Conservation (phyloP, 1,140 invertebrate species). For the Drosophila mojavensis region DNA sequence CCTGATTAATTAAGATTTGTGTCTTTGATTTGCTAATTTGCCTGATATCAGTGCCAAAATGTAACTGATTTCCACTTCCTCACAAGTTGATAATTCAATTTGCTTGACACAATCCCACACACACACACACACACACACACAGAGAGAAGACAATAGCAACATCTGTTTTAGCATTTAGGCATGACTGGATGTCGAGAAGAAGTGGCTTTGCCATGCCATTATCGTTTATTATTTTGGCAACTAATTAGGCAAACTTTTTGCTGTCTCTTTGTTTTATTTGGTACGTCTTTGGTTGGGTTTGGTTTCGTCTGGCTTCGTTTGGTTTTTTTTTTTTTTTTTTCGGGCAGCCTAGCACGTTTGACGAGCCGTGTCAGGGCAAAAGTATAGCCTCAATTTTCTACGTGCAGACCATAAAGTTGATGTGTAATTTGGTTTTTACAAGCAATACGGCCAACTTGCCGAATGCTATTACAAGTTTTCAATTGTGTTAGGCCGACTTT, state of each 20-base stretch:
- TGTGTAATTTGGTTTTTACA: constrained; percentile 76
- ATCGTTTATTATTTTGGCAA: constrained; percentile 66
- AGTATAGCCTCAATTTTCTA: constrained; percentile 68
- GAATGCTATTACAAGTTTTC: constrained; percentile 78
- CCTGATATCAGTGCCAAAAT: background rate
- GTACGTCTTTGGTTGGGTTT: constrained; percentile 36
- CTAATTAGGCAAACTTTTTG: constrained; percentile 77
- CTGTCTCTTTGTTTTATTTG: constrained; percentile 34
- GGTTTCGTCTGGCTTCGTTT: background rate
- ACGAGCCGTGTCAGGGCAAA: constrained; percentile 66
- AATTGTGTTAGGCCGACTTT: constrained; percentile 68
- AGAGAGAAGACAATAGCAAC: constrained; percentile 14
- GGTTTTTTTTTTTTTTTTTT: constrained; percentile 30
- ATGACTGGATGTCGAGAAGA: background rate
- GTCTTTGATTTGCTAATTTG: constrained; percentile 10
- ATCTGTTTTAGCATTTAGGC: constrained; percentile 18
- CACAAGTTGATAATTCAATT: constrained; percentile 66
- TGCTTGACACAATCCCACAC: constrained; percentile 12
- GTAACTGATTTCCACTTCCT: constrained; percentile 12
- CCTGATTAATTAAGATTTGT: constrained; percentile 2
- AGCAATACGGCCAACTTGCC: constrained; percentile 64
- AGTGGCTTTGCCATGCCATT: constrained; percentile 37
- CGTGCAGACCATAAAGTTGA: constrained; percentile 76
- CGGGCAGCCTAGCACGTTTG: constrained; percentile 61
- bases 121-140: background rate